Base-by-base conservation (phyloP, 2,888 invertebrate species). In the Campoplex nolae region DNA sequence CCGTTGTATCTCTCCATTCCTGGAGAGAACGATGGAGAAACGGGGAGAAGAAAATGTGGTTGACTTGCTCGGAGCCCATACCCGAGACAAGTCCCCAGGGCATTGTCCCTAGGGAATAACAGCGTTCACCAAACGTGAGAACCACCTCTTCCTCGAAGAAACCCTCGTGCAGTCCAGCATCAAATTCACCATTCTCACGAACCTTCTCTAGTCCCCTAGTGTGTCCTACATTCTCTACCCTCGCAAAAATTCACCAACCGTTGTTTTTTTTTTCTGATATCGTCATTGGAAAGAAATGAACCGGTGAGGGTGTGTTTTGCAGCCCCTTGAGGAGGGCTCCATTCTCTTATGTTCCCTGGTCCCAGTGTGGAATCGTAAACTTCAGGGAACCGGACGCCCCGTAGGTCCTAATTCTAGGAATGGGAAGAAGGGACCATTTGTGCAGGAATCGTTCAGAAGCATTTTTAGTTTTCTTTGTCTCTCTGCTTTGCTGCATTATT, bases 31-130 rank as follows among this genome's bases (percentile, higher is more conserved):
- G 83, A 84, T 13, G 80, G 73, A 58, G 73, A 81, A 38, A 32
- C 65, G 65, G 42, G 78, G 45, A 76, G 51, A 79, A 70, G 79
- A 76, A 86, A 88, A 86, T 81, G 74, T 81, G 77, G 81, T 84
- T 58, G 77, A 84, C 68, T 48, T 51, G 76, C 76, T 68, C 67
- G 11, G 35, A 73, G 62, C 58, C 32, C n/a, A 51, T 35, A 62
- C 32, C 77, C 71, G 71, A 74, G 74, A 74, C 85, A 62, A 62
- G 62, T 58, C 58, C 48, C 35, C 8, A 74, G 83, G 54, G 68
- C 73, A 73, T 74, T 54, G 62, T 74, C 84, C 81, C 84, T 11
- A 23, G 84, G 73, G 80, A 71, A 76, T 28, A 18, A 58, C 80
- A 11, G 42, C 32, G 48, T 32, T 71, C 32, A 51, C 73, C 74